Conservation (phyloP, 2,888 invertebrate genomes). For the Eubasilissa splendida region DNA sequence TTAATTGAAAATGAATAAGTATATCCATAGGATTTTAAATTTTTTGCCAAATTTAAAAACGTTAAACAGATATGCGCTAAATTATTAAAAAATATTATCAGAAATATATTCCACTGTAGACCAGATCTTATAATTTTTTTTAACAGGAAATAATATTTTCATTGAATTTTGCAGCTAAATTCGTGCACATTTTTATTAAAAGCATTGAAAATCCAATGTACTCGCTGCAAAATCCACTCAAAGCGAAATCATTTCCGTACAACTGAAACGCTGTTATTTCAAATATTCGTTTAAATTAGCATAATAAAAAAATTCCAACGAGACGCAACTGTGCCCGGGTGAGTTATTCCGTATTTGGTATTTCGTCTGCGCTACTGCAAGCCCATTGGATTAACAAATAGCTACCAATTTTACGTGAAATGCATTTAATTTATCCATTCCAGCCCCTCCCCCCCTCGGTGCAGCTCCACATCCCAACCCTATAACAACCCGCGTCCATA, state of each 20-base stretch:
- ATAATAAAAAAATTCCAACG: slow-evolving; percentile 40
- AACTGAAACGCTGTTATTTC: slow-evolving; percentile 18
- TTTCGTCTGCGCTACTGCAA: slow-evolving; percentile 41
- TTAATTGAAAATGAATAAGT: too few species aligned
- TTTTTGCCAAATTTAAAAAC: too few species aligned
- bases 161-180: background rate
- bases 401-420: slow-evolving; percentile 56
- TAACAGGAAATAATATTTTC: too few species aligned
- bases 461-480: background rate
- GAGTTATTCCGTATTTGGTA: slow-evolving; percentile 53
- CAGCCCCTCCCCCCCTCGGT: slow-evolving; percentile 12
- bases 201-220: background rate
- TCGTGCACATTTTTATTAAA: background rate
- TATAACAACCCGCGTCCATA: too few species aligned
- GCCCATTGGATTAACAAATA: slow-evolving; percentile 56
- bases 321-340: slow-evolving; percentile 35
- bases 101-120: too few species aligned
- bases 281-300: slow-evolving; percentile 37
- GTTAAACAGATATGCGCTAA: too few species aligned
- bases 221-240: slow-evolving; percentile 2
- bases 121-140: too few species aligned
- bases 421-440: slow-evolving; percentile 52
- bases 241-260: slow-evolving; percentile 31
- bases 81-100: too few species aligned
- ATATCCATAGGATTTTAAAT: too few species aligned